phyloP scores from a whole-genome alignment of 92 coral and sea anemone genomes.

The Epizoanthus scotinus region DNA sequence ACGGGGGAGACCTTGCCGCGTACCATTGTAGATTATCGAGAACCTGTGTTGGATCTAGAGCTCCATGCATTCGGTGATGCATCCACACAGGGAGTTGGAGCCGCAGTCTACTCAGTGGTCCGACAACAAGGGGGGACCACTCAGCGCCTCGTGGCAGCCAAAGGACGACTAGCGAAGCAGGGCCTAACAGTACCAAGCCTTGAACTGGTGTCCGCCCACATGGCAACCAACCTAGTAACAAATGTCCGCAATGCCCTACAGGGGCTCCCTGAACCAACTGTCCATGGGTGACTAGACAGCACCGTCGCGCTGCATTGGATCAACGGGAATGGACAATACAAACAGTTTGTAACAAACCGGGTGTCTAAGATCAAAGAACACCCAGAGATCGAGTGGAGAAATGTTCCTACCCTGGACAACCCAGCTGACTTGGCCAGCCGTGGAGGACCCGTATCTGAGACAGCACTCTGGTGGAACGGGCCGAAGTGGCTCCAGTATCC shows the following conservation, averaged over 20 bases:
- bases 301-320: slow-evolving; percentile 62
- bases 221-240: slow-evolving; percentile 50
- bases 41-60: no score
- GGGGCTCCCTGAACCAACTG: slow-evolving; percentile 30
- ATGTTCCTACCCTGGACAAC: slow-evolving; percentile 47
- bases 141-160: slow-evolving; percentile 53
- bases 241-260: slow-evolving; percentile 37
- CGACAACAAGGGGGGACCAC: slow-evolving; percentile 46
- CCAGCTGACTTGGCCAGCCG: slow-evolving; percentile 53
- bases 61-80: slow-evolving; percentile 58
- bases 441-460: no score
- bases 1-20: no score
- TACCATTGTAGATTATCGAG: no score
- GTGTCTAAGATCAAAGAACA: slow-evolving; percentile 53
- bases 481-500: slow-evolving; percentile 50
- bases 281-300: slow-evolving; percentile 57
- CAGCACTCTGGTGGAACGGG: slow-evolving; percentile 39
- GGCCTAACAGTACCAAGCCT: slow-evolving; percentile 46
- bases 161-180: slow-evolving; percentile 49
- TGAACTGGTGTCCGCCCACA: slow-evolving; percentile 55
- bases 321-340: slow-evolving; percentile 50
- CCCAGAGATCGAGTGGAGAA: slow-evolving; percentile 39
- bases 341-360: slow-evolving; percentile 56
- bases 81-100: slow-evolving; percentile 42
- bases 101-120: slow-evolving; percentile 57